A percentile compares a stretch with the other conserved stretches of the same genome.
Conservation (phyloP, 1,140 invertebrate genomes). For the Streblospio benedicti region DNA sequence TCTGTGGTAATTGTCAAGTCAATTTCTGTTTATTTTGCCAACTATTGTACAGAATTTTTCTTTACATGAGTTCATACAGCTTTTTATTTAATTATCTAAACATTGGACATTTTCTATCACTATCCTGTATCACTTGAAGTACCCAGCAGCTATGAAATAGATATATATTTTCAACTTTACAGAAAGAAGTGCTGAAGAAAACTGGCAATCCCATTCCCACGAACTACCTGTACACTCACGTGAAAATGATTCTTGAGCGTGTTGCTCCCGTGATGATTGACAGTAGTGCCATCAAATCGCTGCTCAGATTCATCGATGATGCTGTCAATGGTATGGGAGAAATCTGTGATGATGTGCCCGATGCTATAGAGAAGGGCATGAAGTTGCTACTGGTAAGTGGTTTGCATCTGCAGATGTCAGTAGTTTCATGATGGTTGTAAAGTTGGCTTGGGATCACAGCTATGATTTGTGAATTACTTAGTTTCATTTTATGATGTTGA, state of each 20-base stretch:
- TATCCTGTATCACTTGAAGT: too few species aligned
- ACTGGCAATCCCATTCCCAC: slow-evolving; percentile 86
- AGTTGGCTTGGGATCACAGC: too few species aligned
- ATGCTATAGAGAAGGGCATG: slow-evolving; percentile 35
- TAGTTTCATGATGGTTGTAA: slow-evolving; percentile 1
- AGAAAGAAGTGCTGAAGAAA: slow-evolving; percentile 77
- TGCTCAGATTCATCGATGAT: slow-evolving; percentile 44
- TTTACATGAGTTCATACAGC: neutral
- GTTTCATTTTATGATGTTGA: too few species aligned
- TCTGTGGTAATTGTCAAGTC: slow-evolving; percentile 52
- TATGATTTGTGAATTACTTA: too few species aligned
- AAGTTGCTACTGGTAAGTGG: slow-evolving; percentile 58
- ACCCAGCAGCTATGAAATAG: too few species aligned
- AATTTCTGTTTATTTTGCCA: neutral
- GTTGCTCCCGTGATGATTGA: slow-evolving; percentile 94
- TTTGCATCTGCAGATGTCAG: slow-evolving; percentile 23
- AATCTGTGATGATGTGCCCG: slow-evolving; percentile 28
- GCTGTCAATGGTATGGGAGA: slow-evolving; percentile 29
- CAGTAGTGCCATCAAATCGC: slow-evolving; percentile 57
- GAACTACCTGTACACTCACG: slow-evolving; percentile 88
- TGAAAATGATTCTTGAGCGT: slow-evolving; percentile 86
- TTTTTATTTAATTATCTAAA: too few species aligned
- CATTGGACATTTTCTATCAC: too few species aligned
- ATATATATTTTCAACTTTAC: too few species aligned
- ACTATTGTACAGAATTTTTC: neutral